phyloP scores from a whole-genome alignment of 1,140 invertebrate species.

The Drosophila yakuba region DNA sequence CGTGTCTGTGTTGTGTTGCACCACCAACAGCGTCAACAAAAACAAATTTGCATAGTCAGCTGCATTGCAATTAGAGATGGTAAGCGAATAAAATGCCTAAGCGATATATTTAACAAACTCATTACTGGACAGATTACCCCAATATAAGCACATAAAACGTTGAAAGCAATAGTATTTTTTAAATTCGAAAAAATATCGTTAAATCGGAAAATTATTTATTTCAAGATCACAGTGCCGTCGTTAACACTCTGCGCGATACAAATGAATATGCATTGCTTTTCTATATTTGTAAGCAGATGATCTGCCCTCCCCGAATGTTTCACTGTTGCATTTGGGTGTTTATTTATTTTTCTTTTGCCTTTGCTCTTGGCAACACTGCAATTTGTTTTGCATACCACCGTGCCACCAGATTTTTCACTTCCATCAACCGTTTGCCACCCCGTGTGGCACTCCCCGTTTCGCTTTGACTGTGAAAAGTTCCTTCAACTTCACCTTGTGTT shows the following conservation, averaged over 20 bases:
- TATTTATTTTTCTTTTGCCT: constrained; percentile 1
- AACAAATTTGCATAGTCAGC: constrained; percentile 38
- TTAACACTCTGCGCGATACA: neutral
- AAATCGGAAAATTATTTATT: no score
- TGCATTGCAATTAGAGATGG: constrained; percentile 28
- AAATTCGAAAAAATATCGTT: no score
- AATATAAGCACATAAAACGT: neutral
- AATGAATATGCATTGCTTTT: constrained; percentile 20
- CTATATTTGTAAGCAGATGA: constrained; percentile 34
- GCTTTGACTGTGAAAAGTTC: constrained; percentile 27
- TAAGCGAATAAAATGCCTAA: constrained; percentile 1
- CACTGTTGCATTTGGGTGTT: constrained; percentile 30
- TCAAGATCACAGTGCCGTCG: neutral
- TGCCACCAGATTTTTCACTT: neutral
- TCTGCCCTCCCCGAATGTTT: neutral
- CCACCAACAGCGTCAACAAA: constrained; percentile 56
- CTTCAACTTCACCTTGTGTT: constrained; percentile 73
- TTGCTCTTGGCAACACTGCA: neutral
- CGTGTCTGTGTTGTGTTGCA: constrained; percentile 64
- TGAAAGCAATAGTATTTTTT: neutral
- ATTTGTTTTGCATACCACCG: neutral
- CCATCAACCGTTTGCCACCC: constrained; percentile 1
- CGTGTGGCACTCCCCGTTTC: constrained; percentile 6
- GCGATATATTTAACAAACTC: constrained; percentile 21
- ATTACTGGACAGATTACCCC: neutral